phyloP scores from a whole-genome alignment of 2,113 vertebrate genomes.

The Ancistrus triradiatus region DNA sequence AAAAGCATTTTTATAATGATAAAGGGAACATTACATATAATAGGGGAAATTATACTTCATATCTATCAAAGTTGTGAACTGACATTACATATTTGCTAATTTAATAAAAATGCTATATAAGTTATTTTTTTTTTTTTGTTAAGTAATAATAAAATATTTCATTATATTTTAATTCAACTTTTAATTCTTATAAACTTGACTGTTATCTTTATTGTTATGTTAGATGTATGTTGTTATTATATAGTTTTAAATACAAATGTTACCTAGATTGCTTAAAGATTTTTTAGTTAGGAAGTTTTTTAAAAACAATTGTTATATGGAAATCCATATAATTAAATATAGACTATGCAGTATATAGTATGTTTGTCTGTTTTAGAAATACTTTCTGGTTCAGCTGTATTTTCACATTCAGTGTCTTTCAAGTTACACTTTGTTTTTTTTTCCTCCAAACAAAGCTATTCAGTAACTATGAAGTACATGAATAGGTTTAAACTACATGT shows the following conservation, averaged over 20 bases:
- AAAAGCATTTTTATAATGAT: constrained; percentile 31
- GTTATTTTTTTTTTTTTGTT: constrained; percentile 77
- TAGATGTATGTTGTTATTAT: constrained; percentile 52
- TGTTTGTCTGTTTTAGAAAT: too few species aligned
- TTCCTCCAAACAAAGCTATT: too few species aligned
- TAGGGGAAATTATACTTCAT: constrained; percentile 55
- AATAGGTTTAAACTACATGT: too few species aligned
- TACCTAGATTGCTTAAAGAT: too few species aligned
- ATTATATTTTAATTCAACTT: constrained; percentile 52
- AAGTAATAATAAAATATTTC: constrained; percentile 74
- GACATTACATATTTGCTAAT: constrained; percentile 79
- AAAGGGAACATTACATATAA: not conserved
- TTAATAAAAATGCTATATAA: constrained; percentile 77
- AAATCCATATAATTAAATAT: too few species aligned
- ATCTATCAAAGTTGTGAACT: constrained; percentile 60
- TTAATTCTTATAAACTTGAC: constrained; percentile 40
- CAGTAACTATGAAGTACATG: too few species aligned
- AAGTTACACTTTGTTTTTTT: too few species aligned
- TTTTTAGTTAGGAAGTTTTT: too few species aligned
- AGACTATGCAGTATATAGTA: too few species aligned
- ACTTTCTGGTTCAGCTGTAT: too few species aligned
- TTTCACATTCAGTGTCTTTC: too few species aligned
- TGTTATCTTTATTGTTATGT: constrained; percentile 38
- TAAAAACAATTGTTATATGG: too few species aligned
- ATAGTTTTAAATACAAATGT: constrained; percentile 40